Conservation (phyloP, 1,140 invertebrate genomes). For the Saxidomus purpurata region DNA sequence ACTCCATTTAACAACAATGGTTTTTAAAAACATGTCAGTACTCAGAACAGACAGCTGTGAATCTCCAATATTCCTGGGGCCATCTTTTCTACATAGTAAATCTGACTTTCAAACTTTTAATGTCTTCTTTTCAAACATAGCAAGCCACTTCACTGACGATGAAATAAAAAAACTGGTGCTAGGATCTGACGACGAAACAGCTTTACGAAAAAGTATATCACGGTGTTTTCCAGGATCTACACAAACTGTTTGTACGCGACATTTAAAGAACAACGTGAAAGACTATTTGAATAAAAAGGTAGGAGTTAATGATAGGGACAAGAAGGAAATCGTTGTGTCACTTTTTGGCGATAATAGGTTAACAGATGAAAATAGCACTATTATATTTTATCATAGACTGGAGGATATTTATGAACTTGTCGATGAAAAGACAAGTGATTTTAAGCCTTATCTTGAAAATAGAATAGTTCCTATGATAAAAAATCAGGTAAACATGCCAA, state of each 20-base stretch:
- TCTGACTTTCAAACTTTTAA: conserved; percentile 32
- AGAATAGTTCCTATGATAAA: conserved; percentile 11
- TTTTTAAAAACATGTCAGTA: conserved; percentile 6
- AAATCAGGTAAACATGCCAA: neutral
- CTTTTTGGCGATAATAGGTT: conserved; percentile 6
- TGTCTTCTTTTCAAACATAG: neutral
- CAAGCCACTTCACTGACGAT: conserved; percentile 2
- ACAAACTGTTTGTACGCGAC: neutral
- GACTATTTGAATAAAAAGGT: conserved; percentile 1
- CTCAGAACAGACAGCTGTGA: neutral
- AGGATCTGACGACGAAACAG: neutral
- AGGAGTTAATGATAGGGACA: neutral
- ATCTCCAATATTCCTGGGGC: conserved; percentile 1
- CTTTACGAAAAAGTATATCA: neutral
- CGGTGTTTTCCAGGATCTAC: neutral
- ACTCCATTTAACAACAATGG: neutral
- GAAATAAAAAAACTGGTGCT: conserved; percentile 6
- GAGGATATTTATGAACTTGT: neutral
- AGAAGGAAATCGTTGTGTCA: neutral
- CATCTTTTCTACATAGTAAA: neutral
- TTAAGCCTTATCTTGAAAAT: neutral
- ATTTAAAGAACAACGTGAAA: conserved; percentile 15
- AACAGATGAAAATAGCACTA: neutral
- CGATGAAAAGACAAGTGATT: neutral
- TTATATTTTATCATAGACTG: neutral